Evolutionary conservation across 2,113 vertebrate genomes (phyloP).

Genomic region (Struthio camelus): DNA sequence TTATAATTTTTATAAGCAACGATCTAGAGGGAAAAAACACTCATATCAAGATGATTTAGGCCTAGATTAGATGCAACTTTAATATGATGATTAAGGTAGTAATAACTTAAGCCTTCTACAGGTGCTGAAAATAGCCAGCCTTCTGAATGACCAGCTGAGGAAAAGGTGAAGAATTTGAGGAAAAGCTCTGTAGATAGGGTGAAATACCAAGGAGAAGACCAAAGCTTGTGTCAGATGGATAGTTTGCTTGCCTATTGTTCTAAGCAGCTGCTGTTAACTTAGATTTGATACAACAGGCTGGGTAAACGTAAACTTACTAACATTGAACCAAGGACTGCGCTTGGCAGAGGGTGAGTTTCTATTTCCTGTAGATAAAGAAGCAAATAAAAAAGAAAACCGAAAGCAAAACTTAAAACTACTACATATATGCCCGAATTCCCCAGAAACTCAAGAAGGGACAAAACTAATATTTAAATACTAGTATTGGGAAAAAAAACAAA

Average conservation of each 20-base stretch:
- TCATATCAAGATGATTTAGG: background rate
- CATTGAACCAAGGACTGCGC: background rate
- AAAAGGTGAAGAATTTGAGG: slow-evolving; percentile 54
- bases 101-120: background rate
- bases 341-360: slow-evolving; percentile 53
- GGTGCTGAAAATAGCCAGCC: background rate
- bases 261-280: slow-evolving; percentile 35
- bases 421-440: background rate
- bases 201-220: background rate
- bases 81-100: background rate
- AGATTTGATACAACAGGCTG: background rate
- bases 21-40: too few species aligned
- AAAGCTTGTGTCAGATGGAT: background rate
- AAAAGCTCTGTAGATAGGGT: background rate
- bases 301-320: slow-evolving; percentile 7
- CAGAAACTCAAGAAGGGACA: background rate
- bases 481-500: too few species aligned
- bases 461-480: background rate
- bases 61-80: background rate
- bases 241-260: slow-evolving; percentile 27
- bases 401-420: background rate
- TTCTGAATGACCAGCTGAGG: background rate
- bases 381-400: slow-evolving; percentile 22
- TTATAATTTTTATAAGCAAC: too few species aligned
- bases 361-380: slow-evolving; percentile 38